phyloP scores from a whole-genome alignment of 2,797 vertebrate genomes.

The Arnoldichthys spilopterus region DNA sequence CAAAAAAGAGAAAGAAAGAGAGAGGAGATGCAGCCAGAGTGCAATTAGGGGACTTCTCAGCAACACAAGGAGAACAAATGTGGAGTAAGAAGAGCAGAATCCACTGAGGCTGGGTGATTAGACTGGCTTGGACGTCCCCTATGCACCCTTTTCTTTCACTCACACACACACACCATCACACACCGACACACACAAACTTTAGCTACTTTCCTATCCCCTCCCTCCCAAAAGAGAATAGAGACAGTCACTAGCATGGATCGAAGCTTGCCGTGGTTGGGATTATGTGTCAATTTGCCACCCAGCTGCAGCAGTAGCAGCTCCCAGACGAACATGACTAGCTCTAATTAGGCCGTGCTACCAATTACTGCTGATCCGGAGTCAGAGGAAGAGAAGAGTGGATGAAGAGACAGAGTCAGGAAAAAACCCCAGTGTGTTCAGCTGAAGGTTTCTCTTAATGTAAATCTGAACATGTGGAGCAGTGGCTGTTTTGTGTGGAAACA shows the following conservation, averaged over 20 bases:
- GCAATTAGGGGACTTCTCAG: conserved; percentile 74
- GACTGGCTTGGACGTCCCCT: conserved; percentile 71
- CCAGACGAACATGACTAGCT: conserved; percentile 75
- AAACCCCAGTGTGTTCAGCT: conserved; percentile 14
- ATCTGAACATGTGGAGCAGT: background rate
- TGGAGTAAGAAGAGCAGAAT: conserved; percentile 73
- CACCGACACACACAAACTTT: conserved; percentile 10
- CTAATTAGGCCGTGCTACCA: conserved; percentile 80
- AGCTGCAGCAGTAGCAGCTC: conserved; percentile 71
- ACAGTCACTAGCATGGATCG: conserved; percentile 64
- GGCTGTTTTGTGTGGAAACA: background rate
- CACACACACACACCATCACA: conserved; percentile 2
- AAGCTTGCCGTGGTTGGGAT: conserved; percentile 74
- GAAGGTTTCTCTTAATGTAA: conserved; percentile 13
- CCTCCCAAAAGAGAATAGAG: conserved; percentile 36
- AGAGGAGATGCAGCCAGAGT: conserved; percentile 65
- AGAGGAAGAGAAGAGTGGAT: conserved; percentile 55
- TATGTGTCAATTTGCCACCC: conserved; percentile 81
- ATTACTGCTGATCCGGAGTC: conserved; percentile 73
- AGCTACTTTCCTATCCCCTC: conserved; percentile 10
- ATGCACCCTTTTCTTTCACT: conserved; percentile 18
- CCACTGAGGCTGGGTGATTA: conserved; percentile 74
- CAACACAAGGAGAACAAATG: conserved; percentile 73
- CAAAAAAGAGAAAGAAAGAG: conserved; percentile 24
- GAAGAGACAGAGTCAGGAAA: conserved; percentile 29